A percentile compares a stretch with the other conserved stretches of the same genome.
Evolutionary conservation across 1,140 invertebrate species (phyloP).

Genomic region (Orchestia grillus): DNA sequence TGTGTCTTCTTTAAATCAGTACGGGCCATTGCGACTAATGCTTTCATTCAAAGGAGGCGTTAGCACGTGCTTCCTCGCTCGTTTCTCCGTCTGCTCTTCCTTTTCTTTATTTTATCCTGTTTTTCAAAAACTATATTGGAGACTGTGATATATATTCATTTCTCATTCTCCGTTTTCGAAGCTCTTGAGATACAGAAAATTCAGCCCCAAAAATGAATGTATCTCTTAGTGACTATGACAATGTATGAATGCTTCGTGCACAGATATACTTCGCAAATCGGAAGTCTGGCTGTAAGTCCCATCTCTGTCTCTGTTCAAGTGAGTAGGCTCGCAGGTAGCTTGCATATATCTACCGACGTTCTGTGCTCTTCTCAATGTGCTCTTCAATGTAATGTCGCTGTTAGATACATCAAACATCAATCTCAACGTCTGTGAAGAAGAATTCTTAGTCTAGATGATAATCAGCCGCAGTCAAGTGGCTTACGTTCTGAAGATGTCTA

Average conservation of each 20-base stretch:
- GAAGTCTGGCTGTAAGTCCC: not conserved
- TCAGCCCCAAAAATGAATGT: not conserved
- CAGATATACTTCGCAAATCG: not conserved
- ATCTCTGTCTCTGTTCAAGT: not conserved
- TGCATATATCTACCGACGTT: not conserved
- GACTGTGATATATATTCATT: not conserved
- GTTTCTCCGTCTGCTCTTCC: too few species aligned
- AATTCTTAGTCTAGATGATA: too few species aligned
- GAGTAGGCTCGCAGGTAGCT: not conserved
- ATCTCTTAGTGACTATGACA: not conserved
- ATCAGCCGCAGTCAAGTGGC: too few species aligned
- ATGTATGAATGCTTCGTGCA: not conserved
- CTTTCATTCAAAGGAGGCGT: too few species aligned
- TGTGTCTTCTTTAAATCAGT: too few species aligned
- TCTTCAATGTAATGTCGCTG: not conserved
- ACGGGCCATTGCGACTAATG: too few species aligned
- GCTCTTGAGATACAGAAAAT: not conserved
- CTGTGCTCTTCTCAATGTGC: not conserved
- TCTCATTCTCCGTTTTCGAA: not conserved
- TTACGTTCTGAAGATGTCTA: not conserved
- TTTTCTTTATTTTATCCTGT: too few species aligned
- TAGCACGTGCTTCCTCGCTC: too few species aligned
- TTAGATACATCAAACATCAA: not conserved
- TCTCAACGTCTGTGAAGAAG: not conserved
- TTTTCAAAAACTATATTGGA: too few species aligned